Conservation (phyloP, 2,888 invertebrate genomes). For the Oeneis ivallda region DNA sequence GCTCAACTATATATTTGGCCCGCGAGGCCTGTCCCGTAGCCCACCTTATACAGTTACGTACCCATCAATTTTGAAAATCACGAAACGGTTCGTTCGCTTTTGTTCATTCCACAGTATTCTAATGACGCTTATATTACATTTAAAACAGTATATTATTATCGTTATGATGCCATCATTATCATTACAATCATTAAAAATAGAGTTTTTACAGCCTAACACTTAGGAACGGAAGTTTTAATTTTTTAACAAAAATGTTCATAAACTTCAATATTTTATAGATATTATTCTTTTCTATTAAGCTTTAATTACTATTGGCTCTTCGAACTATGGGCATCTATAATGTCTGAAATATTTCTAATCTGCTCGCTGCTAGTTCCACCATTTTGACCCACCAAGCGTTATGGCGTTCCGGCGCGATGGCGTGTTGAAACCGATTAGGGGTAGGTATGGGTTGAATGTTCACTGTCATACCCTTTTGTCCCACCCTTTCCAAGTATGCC, state of each 20-base stretch:
- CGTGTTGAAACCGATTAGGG: no score
- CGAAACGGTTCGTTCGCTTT: constrained; percentile 19
- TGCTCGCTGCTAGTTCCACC: no score
- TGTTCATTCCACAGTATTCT: constrained; percentile 14
- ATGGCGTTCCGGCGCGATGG: no score
- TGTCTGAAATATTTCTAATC: no score
- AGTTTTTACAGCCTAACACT: neutral
- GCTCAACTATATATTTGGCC: constrained; percentile 80
- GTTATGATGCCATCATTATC: neutral
- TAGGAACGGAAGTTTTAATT: neutral
- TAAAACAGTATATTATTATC: neutral
- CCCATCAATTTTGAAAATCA: constrained; percentile 40
- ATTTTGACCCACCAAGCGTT: no score
- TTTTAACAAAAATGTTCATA: neutral
- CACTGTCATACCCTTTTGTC: no score
- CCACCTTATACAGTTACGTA: constrained; percentile 65
- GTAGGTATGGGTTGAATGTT: no score
- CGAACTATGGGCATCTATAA: no score
- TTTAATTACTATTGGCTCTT: neutral
- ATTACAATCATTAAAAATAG: neutral
- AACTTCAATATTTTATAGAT: neutral
- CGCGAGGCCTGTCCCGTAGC: constrained; percentile 51
- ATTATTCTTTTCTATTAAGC: neutral
- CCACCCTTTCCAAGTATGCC: no score
- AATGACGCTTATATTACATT: constrained; percentile 2